Base-by-base conservation (phyloP, 2,888 invertebrate species). In the Cantharis rustica region DNA sequence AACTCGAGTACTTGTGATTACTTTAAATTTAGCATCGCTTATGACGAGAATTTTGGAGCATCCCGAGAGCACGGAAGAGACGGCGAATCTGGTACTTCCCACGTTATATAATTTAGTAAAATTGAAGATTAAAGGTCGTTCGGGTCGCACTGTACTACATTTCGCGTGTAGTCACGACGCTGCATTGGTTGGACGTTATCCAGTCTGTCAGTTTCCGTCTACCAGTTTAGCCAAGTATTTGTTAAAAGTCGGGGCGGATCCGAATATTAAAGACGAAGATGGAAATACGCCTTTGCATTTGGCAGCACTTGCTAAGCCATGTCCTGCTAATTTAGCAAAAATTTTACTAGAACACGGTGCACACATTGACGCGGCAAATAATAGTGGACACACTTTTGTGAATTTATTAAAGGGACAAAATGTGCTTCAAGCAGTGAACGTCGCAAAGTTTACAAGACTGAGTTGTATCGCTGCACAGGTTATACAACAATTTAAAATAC, bases 231-330 rank as follows among this genome's bases (percentile, higher is more conserved):
- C 95, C 7, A 91, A 92, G 83, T 92, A 84, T 62, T 89, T 97
- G 84, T 89, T 96, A 79, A 92, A 93, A 81, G 95, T 95, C 20
- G 98, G 97, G 11, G 96, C 96, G 0, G 91, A 94, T 88, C 93
- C 95, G 0, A 94, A 94, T 88, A 93, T 93, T 0, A 88, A 91
- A 2, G 98, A 98, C 88, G 92, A 93, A 72, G 93, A 93, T 75
- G 96, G 95, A 16, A 96, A 97, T 89, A 96, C 96, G 16, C 95
- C 97, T 11, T 90, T 98, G 70, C 98, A 98, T 87, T 90, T 97
- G 77, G 94, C 94, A 0, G 95, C 95, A 79, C 92, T 93, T 87
- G 92, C 93, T 75, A 88, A 89, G 80, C 94, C 94, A 0, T 94
- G 94, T 83, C 93, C 94, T 0, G 89, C 92, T 2, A 92, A 91